Evolutionary conservation across 2,797 vertebrate species (phyloP), one percentile per base, ranked within the genome.

Genomic region (Pseudomugil gertrudae): DNA sequence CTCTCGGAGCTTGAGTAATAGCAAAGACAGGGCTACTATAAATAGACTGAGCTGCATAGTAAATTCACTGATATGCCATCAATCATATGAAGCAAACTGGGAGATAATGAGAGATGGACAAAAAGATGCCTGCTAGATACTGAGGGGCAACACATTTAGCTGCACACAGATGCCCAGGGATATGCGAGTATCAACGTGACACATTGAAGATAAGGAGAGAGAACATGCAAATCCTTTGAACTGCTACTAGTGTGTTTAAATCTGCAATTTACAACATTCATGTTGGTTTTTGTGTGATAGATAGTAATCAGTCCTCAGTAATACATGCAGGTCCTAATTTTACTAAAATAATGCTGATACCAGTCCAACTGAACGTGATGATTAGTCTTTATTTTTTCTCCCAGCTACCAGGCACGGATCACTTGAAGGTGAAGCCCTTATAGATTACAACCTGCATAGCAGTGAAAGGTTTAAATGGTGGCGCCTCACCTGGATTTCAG

Each of bases 401-500:
- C 56, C 60, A 69, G 80, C 69, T 80, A 54, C 78, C 55, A 52
- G 65, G 26, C 45, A 80, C 89, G 77, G 84, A 83, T 90, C 85
- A 73, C 78, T 60, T 60, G 54, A 63, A 69, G 74, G 58, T 68
- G 57, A 76, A 63, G 77, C 57, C 76, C 65, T 51, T 61, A 69
- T 56, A 73, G 57, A 81, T 80, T 66, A 53, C 45, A 66, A 54
- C 76, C 78, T 60, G 60, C 55, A 7, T 69, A 65, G 59, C 14
- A 57, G 45, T 9, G 47, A 48, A 5, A 27, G 27, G 38, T 29
- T 32, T 2, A 38, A 32, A 13, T 6, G 27, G 24, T 11, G 0
- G 56, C 38, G 50, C 0, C 29, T 87, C 93, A 99, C 98, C 97
- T 99, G 98, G 77, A 99, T 99, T 91, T 99, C 98, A 0, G 97